These are phyloP conservation scores for Manis pentadactyla DNA, from an alignment of 2,797 vertebrate species.

Conservation along the genomic window DNA sequence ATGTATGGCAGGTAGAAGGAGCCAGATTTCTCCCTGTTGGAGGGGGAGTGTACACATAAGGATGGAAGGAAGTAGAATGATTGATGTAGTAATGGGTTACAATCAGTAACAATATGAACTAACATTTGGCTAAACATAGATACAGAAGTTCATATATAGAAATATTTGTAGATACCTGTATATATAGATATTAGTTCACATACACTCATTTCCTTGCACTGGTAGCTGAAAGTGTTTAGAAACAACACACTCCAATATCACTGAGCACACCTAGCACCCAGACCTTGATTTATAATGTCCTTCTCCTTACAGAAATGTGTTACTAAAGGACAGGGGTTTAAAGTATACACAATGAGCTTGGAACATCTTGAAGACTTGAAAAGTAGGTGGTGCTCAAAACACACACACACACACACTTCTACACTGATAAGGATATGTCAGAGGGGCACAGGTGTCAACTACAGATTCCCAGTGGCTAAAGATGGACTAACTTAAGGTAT, in stretches of 20 bases:
- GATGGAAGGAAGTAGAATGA: not conserved
- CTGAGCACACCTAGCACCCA: no score
- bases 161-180: not conserved
- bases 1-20: not conserved
- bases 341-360: no score
- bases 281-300: no score
- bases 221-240: no score
- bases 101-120: not conserved
- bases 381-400: no score
- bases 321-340: no score
- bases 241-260: no score
- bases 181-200: not conserved
- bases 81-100: not conserved
- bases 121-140: not conserved
- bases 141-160: not conserved
- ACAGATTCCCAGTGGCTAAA: not conserved
- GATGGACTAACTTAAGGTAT: not conserved
- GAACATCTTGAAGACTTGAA: no score
- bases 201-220: no score
- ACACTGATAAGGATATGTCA: not conserved
- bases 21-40: not conserved
- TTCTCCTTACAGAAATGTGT: no score
- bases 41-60: not conserved
- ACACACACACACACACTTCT: rapidly evolving
- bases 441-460: no score